Base-by-base conservation (phyloP, 2,888 invertebrate species). In the Griposia aprilina region DNA sequence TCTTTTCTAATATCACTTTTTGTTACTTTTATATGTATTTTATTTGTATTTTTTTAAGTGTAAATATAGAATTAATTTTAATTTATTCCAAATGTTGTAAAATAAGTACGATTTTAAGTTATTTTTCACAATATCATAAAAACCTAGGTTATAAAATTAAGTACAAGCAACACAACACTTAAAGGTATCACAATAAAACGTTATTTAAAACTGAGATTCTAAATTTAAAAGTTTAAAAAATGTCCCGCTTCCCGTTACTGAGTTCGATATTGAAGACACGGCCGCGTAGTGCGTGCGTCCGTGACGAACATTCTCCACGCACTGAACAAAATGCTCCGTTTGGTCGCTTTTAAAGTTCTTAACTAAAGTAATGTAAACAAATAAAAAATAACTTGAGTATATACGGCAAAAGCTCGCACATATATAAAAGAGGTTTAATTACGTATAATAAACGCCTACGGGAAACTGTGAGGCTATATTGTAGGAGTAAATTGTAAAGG, bases 281-380 rank as follows among this genome's bases (percentile, higher is more conserved):
- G 80, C 30, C 23, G 83, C 87, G 66, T 74, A 63, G 81, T 72
- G 80, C 88, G 86, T 88, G 86, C 85, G 84, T 72, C 50, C 80
- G 26, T 65, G 41, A 65, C 80, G 72, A 80, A 70, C 81, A 82
- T 86, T 87, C 84, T 88, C 80, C 74, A 76, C 82, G 78, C 83
- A 89, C 88, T 89, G 80, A 83, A 57, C 55, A 6, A 23, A 65
- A 69, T 20, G 71, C 52, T 65, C 8, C 66, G 57, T 59, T 65
- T 45, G 30, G n/a, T 55, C 41, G 73, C 80, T 80, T 86, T 76
- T 84, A 85, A 78, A 74, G 74, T 80, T 84, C 6, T 69, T 57
- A 82, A 78, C 73, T 63, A 70, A 80, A 73, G 75, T 36, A 60
- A 57, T 60, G 82, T 79, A 82, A 86, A 86, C 78, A 83, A 81